These are phyloP conservation scores for Micromys minutus DNA, from an alignment of 2,113 vertebrate genomes.

Conservation along the genomic window DNA sequence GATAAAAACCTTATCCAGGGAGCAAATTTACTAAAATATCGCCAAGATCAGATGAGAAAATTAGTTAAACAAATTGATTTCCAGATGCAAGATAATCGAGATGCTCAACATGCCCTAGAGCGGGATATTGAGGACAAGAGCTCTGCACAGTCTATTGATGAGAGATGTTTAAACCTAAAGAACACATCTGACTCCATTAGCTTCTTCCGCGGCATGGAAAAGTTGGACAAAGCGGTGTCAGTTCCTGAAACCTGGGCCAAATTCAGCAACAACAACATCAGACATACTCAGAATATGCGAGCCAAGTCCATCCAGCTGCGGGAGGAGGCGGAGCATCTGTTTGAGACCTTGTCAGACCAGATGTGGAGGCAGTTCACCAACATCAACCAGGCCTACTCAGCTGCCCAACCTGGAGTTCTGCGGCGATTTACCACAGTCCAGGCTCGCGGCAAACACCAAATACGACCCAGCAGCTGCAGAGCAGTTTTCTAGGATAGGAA, in stretches of 20 bases:
- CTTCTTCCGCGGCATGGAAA: conserved; percentile 79
- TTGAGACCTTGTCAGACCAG: conserved; percentile 77
- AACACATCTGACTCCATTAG: conserved; percentile 75
- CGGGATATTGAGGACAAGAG: conserved; percentile 80
- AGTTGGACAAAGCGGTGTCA: conserved; percentile 73
- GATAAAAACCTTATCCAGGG: conserved; percentile 84
- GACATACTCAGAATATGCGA: conserved; percentile 80
- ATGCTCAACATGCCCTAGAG: conserved; percentile 80
- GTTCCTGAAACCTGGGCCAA: conserved; percentile 83
- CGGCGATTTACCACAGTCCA: too few relatives aligned
- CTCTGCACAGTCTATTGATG: conserved; percentile 79
- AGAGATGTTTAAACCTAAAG: conserved; percentile 80
- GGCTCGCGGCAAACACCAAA: too few relatives aligned
- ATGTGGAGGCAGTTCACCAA: conserved; percentile 82
- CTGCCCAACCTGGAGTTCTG: too few relatives aligned
- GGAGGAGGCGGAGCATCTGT: conserved; percentile 77
- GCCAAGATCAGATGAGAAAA: conserved; percentile 85
- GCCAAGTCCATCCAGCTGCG: conserved; percentile 81
- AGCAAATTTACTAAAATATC: conserved; percentile 83
- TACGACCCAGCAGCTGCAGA: too few relatives aligned
- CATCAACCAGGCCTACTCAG: conserved; percentile 81
- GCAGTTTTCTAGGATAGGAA: too few relatives aligned
- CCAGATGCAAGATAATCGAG: conserved; percentile 84
- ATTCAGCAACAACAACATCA: conserved; percentile 85
- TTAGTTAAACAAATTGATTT: conserved; percentile 81